Evolutionary conservation across 2,113 vertebrate genomes (phyloP).

Genomic region (Sturnira hondurensis): DNA sequence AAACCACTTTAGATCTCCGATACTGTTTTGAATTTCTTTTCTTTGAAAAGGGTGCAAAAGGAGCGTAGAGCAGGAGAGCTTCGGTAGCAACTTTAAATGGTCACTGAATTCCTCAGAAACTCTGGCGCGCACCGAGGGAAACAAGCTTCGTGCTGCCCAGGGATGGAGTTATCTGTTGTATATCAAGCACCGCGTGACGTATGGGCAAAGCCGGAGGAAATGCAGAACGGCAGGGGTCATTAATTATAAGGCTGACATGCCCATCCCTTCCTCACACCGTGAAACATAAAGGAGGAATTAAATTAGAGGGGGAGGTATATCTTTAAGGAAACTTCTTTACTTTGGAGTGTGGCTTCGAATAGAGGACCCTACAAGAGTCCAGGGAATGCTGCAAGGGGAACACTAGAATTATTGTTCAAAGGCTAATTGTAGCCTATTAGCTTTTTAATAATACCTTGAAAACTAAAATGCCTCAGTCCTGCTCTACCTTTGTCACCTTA

Average conservation of each 20-base stretch:
- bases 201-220: constrained; percentile 39
- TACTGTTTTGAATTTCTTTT: constrained; percentile 34
- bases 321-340: constrained; percentile 60
- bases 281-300: constrained; percentile 42
- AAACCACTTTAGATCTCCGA: constrained; percentile 61
- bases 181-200: not conserved
- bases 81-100: not conserved
- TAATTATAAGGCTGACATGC: not conserved
- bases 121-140: not conserved
- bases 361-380: not conserved
- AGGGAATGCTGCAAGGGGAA: constrained; percentile 69
- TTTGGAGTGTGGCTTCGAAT: constrained; percentile 8
- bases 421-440: constrained; percentile 79
- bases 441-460: constrained; percentile 78
- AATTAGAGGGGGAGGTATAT: constrained; percentile 33
- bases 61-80: not conserved
- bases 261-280: not conserved
- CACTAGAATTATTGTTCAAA: constrained; percentile 77
- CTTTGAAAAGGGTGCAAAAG: not conserved
- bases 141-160: not conserved
- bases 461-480: constrained; percentile 72
- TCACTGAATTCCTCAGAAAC: not conserved
- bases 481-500: constrained; percentile 75
- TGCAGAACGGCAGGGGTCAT: constrained; percentile 17
- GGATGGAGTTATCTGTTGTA: not conserved